phyloP scores from a whole-genome alignment of 2,113 vertebrate genomes.

The Catagonus wagneri region DNA sequence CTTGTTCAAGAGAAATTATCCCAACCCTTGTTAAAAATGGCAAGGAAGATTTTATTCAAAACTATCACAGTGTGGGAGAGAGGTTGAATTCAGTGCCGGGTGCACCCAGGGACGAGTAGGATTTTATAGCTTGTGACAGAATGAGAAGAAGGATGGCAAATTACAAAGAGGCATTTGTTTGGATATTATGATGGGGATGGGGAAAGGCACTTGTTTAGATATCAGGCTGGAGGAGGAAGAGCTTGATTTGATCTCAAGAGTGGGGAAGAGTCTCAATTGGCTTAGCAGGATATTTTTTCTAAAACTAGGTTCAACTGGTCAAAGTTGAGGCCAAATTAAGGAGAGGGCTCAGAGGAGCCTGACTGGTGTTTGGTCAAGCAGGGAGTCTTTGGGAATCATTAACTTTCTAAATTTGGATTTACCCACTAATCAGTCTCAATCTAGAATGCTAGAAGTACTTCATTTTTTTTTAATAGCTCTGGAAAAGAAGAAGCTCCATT shows the following conservation, averaged over 20 bases:
- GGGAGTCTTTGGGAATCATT: not conserved
- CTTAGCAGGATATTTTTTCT: not conserved
- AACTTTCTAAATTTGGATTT: not conserved
- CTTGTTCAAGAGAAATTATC: not conserved
- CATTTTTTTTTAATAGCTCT: not conserved
- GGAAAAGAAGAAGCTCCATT: not conserved
- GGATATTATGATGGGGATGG: not conserved
- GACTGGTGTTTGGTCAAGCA: not conserved
- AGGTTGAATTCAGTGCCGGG: not conserved
- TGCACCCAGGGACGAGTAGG: not conserved
- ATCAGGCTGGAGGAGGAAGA: not conserved
- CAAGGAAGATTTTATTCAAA: not conserved
- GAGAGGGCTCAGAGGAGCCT: not conserved
- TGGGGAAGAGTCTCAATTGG: not conserved
- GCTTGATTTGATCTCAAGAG: not conserved
- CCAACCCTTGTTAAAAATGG: not conserved
- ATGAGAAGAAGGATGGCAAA: not conserved
- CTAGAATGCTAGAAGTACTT: not conserved
- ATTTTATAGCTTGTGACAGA: not conserved
- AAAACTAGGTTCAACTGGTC: not conserved
- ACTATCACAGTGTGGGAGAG: not conserved
- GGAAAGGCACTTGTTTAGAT: not conserved
- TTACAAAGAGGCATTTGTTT: not conserved
- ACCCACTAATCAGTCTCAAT: not conserved
- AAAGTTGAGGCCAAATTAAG: not conserved